These are phyloP conservation scores for Caiman crocodilus DNA, from an alignment of 2,797 vertebrate genomes.

Conservation along the genomic window DNA sequence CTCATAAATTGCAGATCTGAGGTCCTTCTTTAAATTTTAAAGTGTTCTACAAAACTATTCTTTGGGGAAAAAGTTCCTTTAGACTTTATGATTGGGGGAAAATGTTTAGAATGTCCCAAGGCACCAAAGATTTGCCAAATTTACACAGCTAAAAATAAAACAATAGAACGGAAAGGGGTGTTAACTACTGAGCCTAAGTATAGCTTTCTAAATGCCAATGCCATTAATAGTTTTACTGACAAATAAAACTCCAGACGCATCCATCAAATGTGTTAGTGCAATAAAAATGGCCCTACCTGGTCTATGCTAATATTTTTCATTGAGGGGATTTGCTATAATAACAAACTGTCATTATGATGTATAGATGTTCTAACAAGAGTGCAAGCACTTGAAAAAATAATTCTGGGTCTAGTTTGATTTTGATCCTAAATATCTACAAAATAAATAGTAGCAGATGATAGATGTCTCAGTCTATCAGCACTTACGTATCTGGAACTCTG, in stretches of 20 bases:
- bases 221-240: slow-evolving; percentile 11
- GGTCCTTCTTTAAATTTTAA: background rate
- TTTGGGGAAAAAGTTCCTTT: background rate
- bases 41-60: background rate
- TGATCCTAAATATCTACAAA: background rate
- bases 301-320: background rate
- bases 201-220: slow-evolving; percentile 1
- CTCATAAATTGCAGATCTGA: background rate
- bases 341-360: background rate
- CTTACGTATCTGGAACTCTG: background rate
- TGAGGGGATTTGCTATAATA: background rate
- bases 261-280: background rate
- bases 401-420: background rate
- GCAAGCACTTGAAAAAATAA: background rate
- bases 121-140: slow-evolving; percentile 14
- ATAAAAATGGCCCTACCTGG: background rate
- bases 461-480: background rate
- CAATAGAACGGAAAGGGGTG: slow-evolving; percentile 16
- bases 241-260: background rate
- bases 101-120: rapidly evolving
- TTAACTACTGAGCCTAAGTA: slow-evolving; percentile 3
- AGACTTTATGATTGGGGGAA: background rate
- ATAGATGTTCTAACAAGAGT: background rate
- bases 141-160: slow-evolving; percentile 1
- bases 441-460: background rate